Evolutionary conservation across 2,113 vertebrate species (phyloP), one percentile per base, ranked within the genome.

Genomic region (Calyptomena viridis): DNA sequence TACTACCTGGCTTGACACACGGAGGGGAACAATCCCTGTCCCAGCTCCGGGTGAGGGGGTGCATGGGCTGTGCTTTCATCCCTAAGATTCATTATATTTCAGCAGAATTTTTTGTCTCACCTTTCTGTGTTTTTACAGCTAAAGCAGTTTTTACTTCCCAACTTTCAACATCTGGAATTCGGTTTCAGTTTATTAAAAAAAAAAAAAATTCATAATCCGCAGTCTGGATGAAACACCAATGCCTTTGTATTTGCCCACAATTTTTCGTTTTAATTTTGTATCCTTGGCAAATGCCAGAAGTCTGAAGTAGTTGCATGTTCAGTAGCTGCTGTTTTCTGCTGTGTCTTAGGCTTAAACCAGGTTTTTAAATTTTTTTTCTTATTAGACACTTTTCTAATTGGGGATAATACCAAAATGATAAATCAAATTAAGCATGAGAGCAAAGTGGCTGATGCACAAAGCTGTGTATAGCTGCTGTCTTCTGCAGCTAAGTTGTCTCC

Each of bases 141-240:
- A 93, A 83, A 90, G 90, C 87, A 89, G 78, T 95, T 96, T 97
- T 92, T 96, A 74, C 78, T 93, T 97, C 93, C 92, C 93, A 93
- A 35, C 90, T 94, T 94, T 76, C 66, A 87, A 95, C 95, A 96
- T 96, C 90, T 97, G 96, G 96, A 96, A 95, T 96, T 95, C 46
- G 3, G 90, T 96, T 96, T 92, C 53, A 27, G 83, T 95, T 95
- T 94, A 96, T 96, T 93, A 92, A 96, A 93, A 83, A 91, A 78
- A 91, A 94, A 80, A 67, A 58, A 64, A 83, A 40, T 2, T 87
- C 59, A 66, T 75, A 95, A 94, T 94, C 86, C 37, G 0, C 84
- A 85, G 94, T 89, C 93, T 95, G 92, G 84, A 94, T 94, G 83
- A 93, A 97, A 95, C 89, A 76, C 94, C 89, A 66, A 59, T 86